phyloP scores from a whole-genome alignment of 2,888 invertebrate species.

The Drosophila robusta region DNA sequence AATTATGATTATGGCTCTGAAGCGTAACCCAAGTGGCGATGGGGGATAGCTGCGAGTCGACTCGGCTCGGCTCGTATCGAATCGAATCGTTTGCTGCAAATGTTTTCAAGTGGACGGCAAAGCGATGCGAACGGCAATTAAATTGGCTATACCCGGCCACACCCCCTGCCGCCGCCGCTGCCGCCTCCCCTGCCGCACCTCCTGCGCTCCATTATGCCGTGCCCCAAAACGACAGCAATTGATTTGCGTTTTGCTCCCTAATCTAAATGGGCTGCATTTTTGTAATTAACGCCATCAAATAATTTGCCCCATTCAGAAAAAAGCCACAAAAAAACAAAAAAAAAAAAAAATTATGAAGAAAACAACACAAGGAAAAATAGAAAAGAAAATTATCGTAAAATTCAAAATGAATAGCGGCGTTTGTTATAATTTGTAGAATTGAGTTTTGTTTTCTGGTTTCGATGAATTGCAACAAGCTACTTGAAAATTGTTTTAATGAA shows the following conservation, averaged over 20 bases:
- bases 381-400: slow-evolving; percentile 40
- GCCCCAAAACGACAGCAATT: slow-evolving; percentile 29
- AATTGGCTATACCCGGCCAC: slow-evolving; percentile 28
- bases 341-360: background rate
- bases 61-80: slow-evolving; percentile 6
- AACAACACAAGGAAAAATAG: background rate
- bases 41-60: slow-evolving; percentile 4
- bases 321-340: background rate
- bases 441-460: slow-evolving; percentile 11
- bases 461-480: slow-evolving; percentile 39
- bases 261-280: slow-evolving; percentile 64
- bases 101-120: slow-evolving; percentile 43
- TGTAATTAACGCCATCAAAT: slow-evolving; percentile 67
- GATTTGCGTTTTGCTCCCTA: slow-evolving; percentile 52
- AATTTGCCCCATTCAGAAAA: slow-evolving; percentile 38
- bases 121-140: slow-evolving; percentile 48
- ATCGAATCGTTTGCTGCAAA: slow-evolving; percentile 23
- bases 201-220: background rate
- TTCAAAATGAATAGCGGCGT: slow-evolving; percentile 39
- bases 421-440: slow-evolving; percentile 30
- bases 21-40: slow-evolving; percentile 59
- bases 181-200: background rate
- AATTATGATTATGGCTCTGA: slow-evolving; percentile 65
- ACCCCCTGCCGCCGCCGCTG: background rate
- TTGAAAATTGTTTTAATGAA: slow-evolving; percentile 53